A percentile compares a stretch with the other conserved stretches of the same genome.
Evolutionary conservation across 2,797 vertebrate species (phyloP).

Genomic region (Falco naumanni): DNA sequence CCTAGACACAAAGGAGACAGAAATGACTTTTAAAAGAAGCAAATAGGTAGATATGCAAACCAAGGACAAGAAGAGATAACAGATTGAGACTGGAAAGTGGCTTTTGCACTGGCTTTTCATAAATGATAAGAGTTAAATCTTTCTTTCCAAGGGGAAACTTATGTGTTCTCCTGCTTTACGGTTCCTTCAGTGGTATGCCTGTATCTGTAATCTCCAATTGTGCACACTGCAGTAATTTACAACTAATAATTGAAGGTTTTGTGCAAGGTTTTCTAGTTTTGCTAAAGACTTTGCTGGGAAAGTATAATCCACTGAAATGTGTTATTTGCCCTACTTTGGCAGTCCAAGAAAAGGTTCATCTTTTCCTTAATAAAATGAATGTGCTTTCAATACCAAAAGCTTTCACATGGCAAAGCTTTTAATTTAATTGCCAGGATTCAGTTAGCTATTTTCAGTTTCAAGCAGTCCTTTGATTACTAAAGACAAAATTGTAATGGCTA

Average conservation of each 20-base stretch:
- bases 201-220: neutral
- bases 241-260: neutral
- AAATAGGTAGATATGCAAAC: neutral
- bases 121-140: neutral
- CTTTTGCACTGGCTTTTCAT: neutral
- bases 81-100: neutral
- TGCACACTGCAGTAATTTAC: neutral
- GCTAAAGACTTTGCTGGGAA: neutral
- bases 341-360: neutral
- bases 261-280: neutral
- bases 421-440: neutral
- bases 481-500: neutral
- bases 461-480: neutral
- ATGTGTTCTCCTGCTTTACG: neutral
- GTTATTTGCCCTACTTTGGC: neutral
- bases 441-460: slow-evolving; percentile 30
- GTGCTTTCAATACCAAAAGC: neutral
- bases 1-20: neutral
- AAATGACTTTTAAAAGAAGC: neutral
- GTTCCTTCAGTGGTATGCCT: neutral
- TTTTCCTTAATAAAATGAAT: slow-evolving; percentile 17
- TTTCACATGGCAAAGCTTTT: slow-evolving; percentile 25
- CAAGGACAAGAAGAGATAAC: neutral
- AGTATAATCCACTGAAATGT: neutral
- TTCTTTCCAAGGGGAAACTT: neutral